phyloP scores from a whole-genome alignment of 2,113 vertebrate species.

The Cyanoderma ruficeps region DNA sequence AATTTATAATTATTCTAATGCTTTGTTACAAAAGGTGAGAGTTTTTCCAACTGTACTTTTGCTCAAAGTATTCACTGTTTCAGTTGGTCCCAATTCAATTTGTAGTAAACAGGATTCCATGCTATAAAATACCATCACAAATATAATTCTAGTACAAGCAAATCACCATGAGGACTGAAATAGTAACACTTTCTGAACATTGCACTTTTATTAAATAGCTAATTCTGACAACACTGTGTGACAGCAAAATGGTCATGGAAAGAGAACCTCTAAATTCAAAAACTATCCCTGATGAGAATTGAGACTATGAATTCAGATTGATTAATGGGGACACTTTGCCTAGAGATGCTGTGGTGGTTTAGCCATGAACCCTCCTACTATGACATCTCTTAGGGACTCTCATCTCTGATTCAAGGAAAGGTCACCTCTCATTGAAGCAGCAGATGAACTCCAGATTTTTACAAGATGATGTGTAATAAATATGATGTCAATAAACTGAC shows the following conservation, averaged over 20 bases:
- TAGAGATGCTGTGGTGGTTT: neutral
- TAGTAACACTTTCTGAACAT: neutral
- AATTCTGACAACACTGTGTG: neutral
- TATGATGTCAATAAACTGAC: neutral
- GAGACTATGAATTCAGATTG: neutral
- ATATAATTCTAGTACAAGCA: neutral
- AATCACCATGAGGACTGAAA: neutral
- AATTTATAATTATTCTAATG: neutral
- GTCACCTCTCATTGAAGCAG: neutral
- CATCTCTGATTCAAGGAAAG: neutral
- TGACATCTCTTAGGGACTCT: neutral
- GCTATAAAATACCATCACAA: neutral
- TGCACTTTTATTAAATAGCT: neutral
- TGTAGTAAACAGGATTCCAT: neutral
- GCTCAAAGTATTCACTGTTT: neutral
- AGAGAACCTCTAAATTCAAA: neutral
- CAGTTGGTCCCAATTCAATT: neutral
- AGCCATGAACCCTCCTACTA: neutral
- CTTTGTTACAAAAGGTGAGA: neutral
- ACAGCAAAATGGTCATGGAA: neutral
- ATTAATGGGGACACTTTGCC: neutral
- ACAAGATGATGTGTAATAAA: neutral
- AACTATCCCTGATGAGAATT: neutral
- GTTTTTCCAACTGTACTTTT: neutral
- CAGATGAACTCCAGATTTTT: neutral